These are phyloP conservation scores for Philereme vetulata DNA, from an alignment of 2,888 invertebrate genomes.

Conservation along the genomic window DNA sequence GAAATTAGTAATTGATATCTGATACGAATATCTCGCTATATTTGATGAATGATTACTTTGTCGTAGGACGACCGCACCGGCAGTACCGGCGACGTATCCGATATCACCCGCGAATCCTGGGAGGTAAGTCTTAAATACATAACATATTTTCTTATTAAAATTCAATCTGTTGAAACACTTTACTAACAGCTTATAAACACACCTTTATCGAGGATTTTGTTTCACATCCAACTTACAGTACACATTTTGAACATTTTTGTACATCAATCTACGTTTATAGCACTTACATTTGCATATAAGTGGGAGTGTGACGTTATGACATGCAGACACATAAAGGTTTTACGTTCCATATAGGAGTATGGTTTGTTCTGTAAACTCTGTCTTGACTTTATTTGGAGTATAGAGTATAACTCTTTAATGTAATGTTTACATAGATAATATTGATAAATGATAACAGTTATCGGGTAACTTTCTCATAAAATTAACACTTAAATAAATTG, in stretches of 20 bases:
- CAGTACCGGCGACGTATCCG: constrained; percentile 89
- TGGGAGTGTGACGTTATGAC: constrained; percentile 37
- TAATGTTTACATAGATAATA: constrained; percentile 28
- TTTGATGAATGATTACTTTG: constrained; percentile 41
- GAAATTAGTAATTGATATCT: constrained; percentile 35
- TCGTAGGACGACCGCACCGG: constrained; percentile 83
- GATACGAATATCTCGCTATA: constrained; percentile 11
- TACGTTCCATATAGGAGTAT: constrained; percentile 42
- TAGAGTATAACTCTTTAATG: constrained; percentile 13
- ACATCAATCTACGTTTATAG: constrained; percentile 35
- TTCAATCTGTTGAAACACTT: constrained; percentile 19
- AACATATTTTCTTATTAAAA: not conserved
- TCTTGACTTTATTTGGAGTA: constrained; percentile 7
- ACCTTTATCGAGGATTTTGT: constrained; percentile 58
- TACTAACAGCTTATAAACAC: constrained; percentile 47
- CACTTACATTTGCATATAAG: constrained; percentile 42
- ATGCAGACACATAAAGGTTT: constrained; percentile 48
- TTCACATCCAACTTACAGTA: constrained; percentile 76
- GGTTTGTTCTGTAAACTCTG: constrained; percentile 20
- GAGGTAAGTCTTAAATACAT: constrained; percentile 87
- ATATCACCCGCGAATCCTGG: constrained; percentile 95
- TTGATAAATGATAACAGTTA: not conserved
- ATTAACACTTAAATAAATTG: not conserved
- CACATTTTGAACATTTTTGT: constrained; percentile 66
- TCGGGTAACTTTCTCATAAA: constrained; percentile 14